Evolutionary conservation across 2,113 vertebrate species (phyloP), one percentile per base, ranked within the genome.

Genomic region (Chascanopsetta lugubris): DNA sequence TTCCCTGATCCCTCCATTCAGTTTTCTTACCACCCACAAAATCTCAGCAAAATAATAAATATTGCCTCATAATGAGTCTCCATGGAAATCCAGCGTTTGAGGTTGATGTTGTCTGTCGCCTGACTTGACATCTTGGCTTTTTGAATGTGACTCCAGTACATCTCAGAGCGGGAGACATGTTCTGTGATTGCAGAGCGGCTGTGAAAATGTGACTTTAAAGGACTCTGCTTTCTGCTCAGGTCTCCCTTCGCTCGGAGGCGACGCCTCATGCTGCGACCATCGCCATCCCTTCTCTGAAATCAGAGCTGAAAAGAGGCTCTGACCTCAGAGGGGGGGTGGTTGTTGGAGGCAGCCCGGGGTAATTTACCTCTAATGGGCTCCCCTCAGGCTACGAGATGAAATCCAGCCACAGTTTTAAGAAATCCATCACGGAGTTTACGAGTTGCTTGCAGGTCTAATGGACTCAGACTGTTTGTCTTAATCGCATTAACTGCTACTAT

Each of bases 151-250:
- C 45, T 54, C 63, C 63, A 56, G 59, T 49, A 24, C 26, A 68
- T 62, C 70, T 13, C 58, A 75, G 47, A 22, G 59, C 69, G 21
- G 2, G 61, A 72, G 68, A 30, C 72, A 82, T 85, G 77, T 74
- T 47, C 70, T 77, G 46, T 80, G 81, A 83, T 88, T 88, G 80
- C 64, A 63, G 47, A 74, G 48, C n/a, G n/a, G 30, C 69, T 36
- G 22, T 5, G 21, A 51, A 69, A 69, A 64, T 75, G 66, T 68
- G 59, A 64, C 62, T 38, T 51, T 11, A 13, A n/a, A 60, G 26
- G 17, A 34, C 29, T 56, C 15, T 45, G 45, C 29, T 61, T 56
- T 75, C 56, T 6, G 58, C 43, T 47, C 61, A 25, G 40, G 43
- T 29, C 48, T 58, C 40, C 26, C 61, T 68, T 57, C 25, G 66